Base-by-base conservation (phyloP, 2,797 vertebrate genomes). In the Malacoraja senta region DNA sequence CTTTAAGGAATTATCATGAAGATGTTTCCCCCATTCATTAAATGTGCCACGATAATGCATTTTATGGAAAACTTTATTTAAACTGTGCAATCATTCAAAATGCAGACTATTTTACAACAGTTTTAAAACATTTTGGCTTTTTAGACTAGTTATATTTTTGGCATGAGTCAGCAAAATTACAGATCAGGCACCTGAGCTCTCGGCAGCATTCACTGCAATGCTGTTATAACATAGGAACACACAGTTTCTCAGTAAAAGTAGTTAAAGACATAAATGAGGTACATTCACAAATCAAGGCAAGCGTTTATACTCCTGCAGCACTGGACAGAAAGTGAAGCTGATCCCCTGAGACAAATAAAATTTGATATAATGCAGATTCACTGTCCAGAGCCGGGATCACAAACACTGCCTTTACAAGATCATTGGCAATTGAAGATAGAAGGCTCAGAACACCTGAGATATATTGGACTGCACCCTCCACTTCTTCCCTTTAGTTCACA, bases 201-300 rank as follows among this genome's bases (percentile, higher is more conserved):
- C 96, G 94, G 94, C 95, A 96, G 96, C 95, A 95, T 94, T 95
- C 95, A 96, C 95, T 95, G 96, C 90, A 95, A 96, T 94, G 94
- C 95, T 96, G 96, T 94, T 95, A 96, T 96, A 94, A 95, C 94
- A 96, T 95, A 96, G 96, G 94, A 97, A 97, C 95, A 95, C 96
- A 96, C 93, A 95, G 97, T 95, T 97, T 96, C 96, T 96, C 96
- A 96, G 95, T 96, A 97, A 95, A 96, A 96, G 95, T 96, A 96
- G 97, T 97, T 93, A 94, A 96, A 92, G 90, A 92, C 90, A 92
- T 92, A 92, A 96, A 98, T 96, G 95, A 97, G 95, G 95, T 99
- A 99, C 99, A 99, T 99, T 99, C 98, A 98, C 95, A 97, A 97
- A 97, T 97, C 96, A 96, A 97, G 96, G 96, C 94, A 95, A 94